phyloP scores from a whole-genome alignment of 2,888 invertebrate species.

The Drosophila birchii region DNA sequence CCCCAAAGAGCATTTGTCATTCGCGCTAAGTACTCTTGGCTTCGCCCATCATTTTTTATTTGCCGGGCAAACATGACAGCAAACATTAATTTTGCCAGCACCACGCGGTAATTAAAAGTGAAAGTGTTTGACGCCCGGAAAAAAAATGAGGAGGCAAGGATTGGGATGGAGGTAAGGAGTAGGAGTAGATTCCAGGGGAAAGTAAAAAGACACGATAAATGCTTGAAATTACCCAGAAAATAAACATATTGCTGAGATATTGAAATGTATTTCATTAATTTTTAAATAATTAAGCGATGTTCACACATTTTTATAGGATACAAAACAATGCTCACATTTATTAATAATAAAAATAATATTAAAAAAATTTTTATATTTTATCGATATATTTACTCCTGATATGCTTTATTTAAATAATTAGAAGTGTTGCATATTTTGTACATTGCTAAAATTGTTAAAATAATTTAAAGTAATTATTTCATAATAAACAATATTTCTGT shows the following conservation, averaged over 20 bases:
- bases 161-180: neutral
- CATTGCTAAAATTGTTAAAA: neutral
- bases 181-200: neutral
- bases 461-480: neutral
- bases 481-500: neutral
- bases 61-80: conserved; percentile 72
- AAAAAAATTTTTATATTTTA: too few species aligned
- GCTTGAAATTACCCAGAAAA: neutral
- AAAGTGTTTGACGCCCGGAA: conserved; percentile 70
- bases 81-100: conserved; percentile 70
- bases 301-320: too few species aligned
- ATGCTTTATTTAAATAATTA: too few species aligned
- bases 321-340: too few species aligned
- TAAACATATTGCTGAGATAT: neutral
- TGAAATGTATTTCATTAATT: too few species aligned
- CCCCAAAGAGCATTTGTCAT: conserved; percentile 70
- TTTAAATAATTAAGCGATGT: too few species aligned
- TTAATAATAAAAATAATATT: too few species aligned
- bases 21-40: conserved; percentile 62
- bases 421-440: neutral
- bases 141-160: neutral
- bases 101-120: conserved; percentile 74
- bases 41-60: conserved; percentile 36
- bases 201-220: neutral
- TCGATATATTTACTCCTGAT: too few species aligned